Evolutionary conservation across 2,888 invertebrate genomes (phyloP).

Genomic region (Pecten maximus): DNA sequence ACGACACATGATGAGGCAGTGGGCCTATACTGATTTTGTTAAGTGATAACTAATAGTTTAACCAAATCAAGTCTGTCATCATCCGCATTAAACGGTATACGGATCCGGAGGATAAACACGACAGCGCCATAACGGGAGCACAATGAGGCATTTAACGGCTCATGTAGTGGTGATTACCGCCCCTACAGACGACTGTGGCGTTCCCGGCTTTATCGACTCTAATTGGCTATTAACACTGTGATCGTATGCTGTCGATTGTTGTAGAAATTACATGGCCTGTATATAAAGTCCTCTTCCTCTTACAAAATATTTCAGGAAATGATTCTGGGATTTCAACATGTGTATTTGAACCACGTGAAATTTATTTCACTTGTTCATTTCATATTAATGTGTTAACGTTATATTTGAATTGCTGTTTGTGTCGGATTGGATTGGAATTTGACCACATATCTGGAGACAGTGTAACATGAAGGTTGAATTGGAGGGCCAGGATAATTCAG

Average conservation of each 20-base stretch:
- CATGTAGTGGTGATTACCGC: neutral
- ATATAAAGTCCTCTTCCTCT: neutral
- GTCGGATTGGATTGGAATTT: neutral
- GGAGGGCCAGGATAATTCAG: neutral
- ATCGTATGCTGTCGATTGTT: conserved; percentile 11
- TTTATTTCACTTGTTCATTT: neutral
- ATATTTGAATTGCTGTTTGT: neutral
- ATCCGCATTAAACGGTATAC: neutral
- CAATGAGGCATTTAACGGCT: neutral
- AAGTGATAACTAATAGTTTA: conserved; percentile 25
- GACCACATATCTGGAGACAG: neutral
- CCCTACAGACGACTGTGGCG: neutral
- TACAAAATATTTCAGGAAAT: neutral
- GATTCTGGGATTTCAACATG: neutral
- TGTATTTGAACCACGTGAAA: neutral
- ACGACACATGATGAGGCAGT: neutral
- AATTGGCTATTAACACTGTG: neutral
- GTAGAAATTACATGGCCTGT: conserved; percentile 1
- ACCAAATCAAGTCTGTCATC: conserved; percentile 19
- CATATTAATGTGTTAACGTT: neutral
- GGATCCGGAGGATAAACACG: neutral
- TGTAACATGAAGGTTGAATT: neutral
- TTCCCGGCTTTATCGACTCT: neutral
- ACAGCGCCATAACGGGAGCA: neutral
- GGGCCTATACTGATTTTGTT: neutral